These are phyloP conservation scores for Acrobasis consociella DNA, from an alignment of 2,888 invertebrate genomes.

Conservation along the genomic window DNA sequence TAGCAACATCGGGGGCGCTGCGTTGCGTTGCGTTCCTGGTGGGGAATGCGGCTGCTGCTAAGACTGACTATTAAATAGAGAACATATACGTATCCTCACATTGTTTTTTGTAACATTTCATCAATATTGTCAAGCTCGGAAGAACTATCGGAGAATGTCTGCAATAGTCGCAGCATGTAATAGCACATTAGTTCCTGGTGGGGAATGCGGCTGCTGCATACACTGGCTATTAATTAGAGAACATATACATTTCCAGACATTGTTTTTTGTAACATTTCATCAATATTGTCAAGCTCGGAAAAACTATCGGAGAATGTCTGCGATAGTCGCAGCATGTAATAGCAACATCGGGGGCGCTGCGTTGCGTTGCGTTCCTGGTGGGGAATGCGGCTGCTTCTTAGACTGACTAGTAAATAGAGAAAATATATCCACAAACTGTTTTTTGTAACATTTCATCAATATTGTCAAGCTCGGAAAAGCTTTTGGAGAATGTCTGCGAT, in stretches of 20 bases:
- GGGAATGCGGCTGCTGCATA: neutral
- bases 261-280: no score
- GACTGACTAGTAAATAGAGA: neutral
- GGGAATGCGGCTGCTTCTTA: neutral
- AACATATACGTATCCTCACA: neutral
- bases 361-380: neutral
- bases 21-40: neutral
- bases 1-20: no score
- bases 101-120: no score
- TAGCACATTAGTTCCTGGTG: neutral
- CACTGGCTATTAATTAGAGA: neutral
- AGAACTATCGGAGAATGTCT: slow-evolving; percentile 10
- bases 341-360: no score
- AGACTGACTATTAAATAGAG: neutral
- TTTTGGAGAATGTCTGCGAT: slow-evolving; percentile 2
- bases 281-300: no score
- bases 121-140: no score
- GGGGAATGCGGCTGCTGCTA: neutral
- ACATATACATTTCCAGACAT: neutral
- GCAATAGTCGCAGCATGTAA: neutral
- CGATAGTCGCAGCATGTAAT: neutral
- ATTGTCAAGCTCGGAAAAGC: no score
- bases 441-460: no score
- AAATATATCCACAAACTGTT: neutral
- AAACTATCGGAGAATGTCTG: slow-evolving; percentile 9